phyloP scores from a whole-genome alignment of 1,140 invertebrate species.

The Amyelois transitella region DNA sequence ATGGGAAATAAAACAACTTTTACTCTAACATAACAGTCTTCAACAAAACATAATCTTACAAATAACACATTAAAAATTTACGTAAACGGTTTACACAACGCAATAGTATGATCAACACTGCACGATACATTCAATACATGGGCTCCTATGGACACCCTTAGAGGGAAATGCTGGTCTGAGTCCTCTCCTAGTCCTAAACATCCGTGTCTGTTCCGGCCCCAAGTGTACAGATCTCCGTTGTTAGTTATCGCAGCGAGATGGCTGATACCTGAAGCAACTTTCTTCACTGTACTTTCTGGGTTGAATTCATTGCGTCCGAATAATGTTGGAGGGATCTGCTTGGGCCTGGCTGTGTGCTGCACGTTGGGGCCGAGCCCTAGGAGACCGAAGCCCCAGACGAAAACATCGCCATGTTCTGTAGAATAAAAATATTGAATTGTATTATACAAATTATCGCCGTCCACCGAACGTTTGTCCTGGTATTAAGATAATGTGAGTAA shows the following conservation, averaged over 20 bases:
- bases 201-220: constrained; percentile 90
- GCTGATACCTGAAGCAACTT: constrained; percentile 83
- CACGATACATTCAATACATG: constrained; percentile 82
- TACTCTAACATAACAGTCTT: neutral
- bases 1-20: neutral
- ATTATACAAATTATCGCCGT: too few species aligned
- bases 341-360: constrained; percentile 78
- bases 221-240: constrained; percentile 88
- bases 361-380: constrained; percentile 90
- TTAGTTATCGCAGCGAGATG: constrained; percentile 88
- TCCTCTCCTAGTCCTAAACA: constrained; percentile 87
- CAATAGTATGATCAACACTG: constrained; percentile 90
- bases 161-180: constrained; percentile 91
- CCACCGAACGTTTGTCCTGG: too few species aligned
- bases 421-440: too few species aligned
- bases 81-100: constrained; percentile 83
- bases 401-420: constrained; percentile 87
- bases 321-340: constrained; percentile 83
- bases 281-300: constrained; percentile 78
- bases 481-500: too few species aligned
- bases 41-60: neutral
- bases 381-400: constrained; percentile 94
- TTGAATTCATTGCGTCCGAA: constrained; percentile 92
- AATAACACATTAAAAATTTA: neutral
- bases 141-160: constrained; percentile 87